Conservation (phyloP, 2,113 vertebrate species). For the Jaculus jaculus region DNA sequence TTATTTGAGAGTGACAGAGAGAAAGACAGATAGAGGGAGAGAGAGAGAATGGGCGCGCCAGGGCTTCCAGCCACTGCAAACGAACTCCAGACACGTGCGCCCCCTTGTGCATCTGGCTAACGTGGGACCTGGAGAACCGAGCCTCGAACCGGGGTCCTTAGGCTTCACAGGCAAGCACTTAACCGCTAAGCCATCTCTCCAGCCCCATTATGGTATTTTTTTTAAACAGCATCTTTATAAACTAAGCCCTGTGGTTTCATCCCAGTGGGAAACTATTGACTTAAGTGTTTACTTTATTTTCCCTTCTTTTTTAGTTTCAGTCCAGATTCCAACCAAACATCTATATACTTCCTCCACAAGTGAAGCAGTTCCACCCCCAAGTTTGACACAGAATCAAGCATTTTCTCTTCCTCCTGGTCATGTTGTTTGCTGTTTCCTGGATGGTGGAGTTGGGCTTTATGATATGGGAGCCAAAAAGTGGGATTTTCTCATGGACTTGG, state of each 20-base stretch:
- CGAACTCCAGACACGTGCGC: too few relatives aligned
- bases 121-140: too few relatives aligned
- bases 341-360: constrained; percentile 96
- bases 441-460: constrained; percentile 97
- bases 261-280: not conserved
- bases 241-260: not conserved
- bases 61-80: too few relatives aligned
- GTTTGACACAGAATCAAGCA: constrained; percentile 92
- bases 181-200: too few relatives aligned
- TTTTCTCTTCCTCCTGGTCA: constrained; percentile 97
- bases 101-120: too few relatives aligned
- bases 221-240: not conserved
- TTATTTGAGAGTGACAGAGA: too few relatives aligned
- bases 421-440: constrained; percentile 97
- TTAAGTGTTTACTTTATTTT: not conserved
- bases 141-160: too few relatives aligned
- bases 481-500: constrained; percentile 98
- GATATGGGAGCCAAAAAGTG: constrained; percentile 97
- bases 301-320: constrained; percentile 73
- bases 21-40: too few relatives aligned
- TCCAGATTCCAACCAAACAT: constrained; percentile 88
- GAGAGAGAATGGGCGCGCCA: too few relatives aligned
- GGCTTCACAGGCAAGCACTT: too few relatives aligned
- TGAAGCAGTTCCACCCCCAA: constrained; percentile 94
- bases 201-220: too few relatives aligned